Conservation (phyloP, 2,113 vertebrate species). For the Toxotes jaculatrix region DNA sequence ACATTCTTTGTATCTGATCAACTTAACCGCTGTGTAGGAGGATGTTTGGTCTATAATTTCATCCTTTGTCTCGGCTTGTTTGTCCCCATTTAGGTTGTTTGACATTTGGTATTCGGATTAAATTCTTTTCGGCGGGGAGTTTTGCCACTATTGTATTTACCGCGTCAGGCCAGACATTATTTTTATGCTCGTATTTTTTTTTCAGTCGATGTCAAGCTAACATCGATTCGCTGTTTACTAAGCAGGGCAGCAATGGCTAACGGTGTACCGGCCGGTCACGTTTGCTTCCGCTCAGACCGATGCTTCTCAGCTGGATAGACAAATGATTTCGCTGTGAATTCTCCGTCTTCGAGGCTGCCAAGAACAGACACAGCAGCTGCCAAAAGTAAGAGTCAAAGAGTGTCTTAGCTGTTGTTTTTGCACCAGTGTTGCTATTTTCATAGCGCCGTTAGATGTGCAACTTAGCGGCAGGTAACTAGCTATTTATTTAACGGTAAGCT, state of each 20-base stretch:
- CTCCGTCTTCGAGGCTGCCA: neutral
- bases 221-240: neutral
- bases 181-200: neutral
- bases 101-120: neutral
- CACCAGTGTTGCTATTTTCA: no score
- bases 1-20: rapidly evolving
- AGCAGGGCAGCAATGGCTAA: conserved; percentile 3
- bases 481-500: no score
- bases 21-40: neutral
- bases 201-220: neutral
- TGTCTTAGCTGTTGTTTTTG: neutral
- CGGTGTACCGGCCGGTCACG: neutral
- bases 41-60: neutral
- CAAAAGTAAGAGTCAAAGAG: neutral
- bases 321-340: neutral
- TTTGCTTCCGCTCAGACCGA: neutral
- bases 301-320: conserved; percentile 11
- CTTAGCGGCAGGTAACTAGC: no score
- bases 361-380: neutral
- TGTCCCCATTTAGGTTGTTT: neutral
- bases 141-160: neutral
- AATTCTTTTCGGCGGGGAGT: neutral
- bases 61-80: neutral
- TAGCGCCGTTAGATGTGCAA: no score
- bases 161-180: neutral